Evolutionary conservation across 2,888 invertebrate genomes (phyloP).

Genomic region (Philereme vetulata): DNA sequence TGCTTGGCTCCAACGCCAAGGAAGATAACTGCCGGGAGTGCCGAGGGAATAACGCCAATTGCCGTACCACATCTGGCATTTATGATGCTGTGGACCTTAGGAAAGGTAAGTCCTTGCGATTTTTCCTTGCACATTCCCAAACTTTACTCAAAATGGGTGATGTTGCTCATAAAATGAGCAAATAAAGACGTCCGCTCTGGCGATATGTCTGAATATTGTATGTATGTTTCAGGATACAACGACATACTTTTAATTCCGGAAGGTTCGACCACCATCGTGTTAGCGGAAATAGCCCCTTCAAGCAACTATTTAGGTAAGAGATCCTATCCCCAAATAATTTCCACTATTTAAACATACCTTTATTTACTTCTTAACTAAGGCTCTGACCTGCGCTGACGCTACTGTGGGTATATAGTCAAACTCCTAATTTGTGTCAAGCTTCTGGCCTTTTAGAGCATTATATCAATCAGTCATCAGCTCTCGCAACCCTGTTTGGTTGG

Average conservation of each 20-base stretch:
- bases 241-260: slow-evolving; percentile 95
- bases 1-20: slow-evolving; percentile 92
- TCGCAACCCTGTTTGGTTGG: too few species aligned
- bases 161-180: too few species aligned
- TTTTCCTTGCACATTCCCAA: background rate
- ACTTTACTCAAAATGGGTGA: too few species aligned
- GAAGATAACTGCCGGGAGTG: slow-evolving; percentile 97
- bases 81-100: slow-evolving; percentile 89
- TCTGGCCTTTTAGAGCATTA: too few species aligned
- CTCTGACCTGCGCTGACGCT: too few species aligned
- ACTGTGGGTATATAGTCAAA: too few species aligned
- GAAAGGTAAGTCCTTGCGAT: slow-evolving; percentile 82
- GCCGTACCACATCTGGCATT: slow-evolving; percentile 89
- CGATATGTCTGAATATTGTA: too few species aligned
- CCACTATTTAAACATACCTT: too few species aligned
- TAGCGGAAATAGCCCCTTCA: slow-evolving; percentile 91
- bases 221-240: slow-evolving; percentile 89
- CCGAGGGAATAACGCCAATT: slow-evolving; percentile 95
- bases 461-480: too few species aligned
- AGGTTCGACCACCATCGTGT: slow-evolving; percentile 95
- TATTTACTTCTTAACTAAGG: too few species aligned
- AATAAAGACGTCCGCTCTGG: too few species aligned
- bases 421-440: too few species aligned
- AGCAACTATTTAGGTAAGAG: slow-evolving; percentile 94
- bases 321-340: background rate